Base-by-base conservation (phyloP, 2,797 vertebrate species). In the Pipistrellus kuhlii region DNA sequence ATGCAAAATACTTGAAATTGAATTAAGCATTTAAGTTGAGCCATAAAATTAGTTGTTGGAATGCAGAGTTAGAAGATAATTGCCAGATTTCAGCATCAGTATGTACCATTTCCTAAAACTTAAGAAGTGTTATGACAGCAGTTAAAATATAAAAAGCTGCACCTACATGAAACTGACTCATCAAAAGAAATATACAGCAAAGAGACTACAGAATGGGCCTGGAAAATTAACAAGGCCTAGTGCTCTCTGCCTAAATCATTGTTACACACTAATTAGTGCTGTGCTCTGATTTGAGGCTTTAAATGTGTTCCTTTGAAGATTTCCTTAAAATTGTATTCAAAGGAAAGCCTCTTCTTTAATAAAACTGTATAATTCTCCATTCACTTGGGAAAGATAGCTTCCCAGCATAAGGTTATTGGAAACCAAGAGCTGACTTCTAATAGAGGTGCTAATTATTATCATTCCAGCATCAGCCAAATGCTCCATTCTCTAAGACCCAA, bases 381-480 rank as follows among this genome's bases (percentile, higher is more conserved):
- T 97, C 93, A 92, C 91, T 94, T 90, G 98, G 98, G 97, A 97
- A 98, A 96, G 90, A 93, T 55, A 93, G 81, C 35, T 92, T 95
- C 91, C 88, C 90, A 55, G 90, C 62, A 78, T 76, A 97, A 59
- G 35, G 23, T 69, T 95, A 85, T 93, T 95, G 85, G 93, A 97
- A 97, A 97, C 80, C 89, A 96, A 93, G 88, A 96, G 30, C 91
- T 81, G 90, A 94, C 96, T 98, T 98, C 90, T 97, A 97, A 98
- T 96, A 96, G 95, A 97, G 95, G 94, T 95, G 84, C 91, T 98
- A 98, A 98, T 98, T 97, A 98, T 97, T 97, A 97, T 94, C 95
- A 95, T 96, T 95, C 94, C 75, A 68, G 66, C 93, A 93, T 95
- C 91, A 96, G 96, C 96, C 95, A 82, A 97, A 95, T 30, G 73